A percentile compares a stretch with the other conserved stretches of the same genome.
Evolutionary conservation across 2,797 vertebrate genomes (phyloP).

Genomic region (Chaetodon trifasciatus): DNA sequence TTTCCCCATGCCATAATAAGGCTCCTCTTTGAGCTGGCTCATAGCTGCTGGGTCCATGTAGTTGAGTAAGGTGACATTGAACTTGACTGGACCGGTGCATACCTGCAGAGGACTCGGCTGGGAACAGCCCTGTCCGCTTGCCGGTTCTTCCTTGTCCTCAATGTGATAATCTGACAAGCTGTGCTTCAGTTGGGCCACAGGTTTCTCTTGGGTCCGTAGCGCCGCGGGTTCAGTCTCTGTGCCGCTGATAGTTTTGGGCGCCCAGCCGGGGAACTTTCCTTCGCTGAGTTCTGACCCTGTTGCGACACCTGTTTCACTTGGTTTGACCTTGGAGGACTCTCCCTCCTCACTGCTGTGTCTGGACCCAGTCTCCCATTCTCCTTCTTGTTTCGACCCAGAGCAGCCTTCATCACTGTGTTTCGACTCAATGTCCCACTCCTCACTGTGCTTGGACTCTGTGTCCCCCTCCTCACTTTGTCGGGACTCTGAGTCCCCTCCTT

Average conservation of each 20-base stretch:
- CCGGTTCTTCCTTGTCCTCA: constrained; percentile 70
- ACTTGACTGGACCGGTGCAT: constrained; percentile 76
- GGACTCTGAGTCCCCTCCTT: constrained; percentile 77
- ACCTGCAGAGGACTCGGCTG: constrained; percentile 71
- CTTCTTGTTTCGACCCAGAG: constrained; percentile 72
- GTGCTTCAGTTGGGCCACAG: constrained; percentile 75
- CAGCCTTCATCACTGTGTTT: constrained; percentile 83
- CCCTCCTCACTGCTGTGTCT: constrained; percentile 78
- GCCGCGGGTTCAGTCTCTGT: constrained; percentile 47
- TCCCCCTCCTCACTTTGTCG: constrained; percentile 81
- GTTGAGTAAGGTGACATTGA: constrained; percentile 95
- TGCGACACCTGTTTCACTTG: constrained; percentile 28
- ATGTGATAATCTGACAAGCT: constrained; percentile 75
- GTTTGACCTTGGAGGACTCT: constrained; percentile 67
- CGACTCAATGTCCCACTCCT: constrained; percentile 82
- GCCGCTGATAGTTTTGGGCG: constrained; percentile 27
- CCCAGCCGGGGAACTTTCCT: constrained; percentile 63
- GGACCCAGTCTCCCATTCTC: constrained; percentile 76
- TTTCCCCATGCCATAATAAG: constrained; percentile 97
- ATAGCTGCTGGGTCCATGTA: constrained; percentile 96
- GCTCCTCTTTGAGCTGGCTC: constrained; percentile 94
- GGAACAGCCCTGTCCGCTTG: constrained; percentile 72
- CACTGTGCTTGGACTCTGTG: constrained; percentile 83
- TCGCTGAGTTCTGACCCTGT: constrained; percentile 59
- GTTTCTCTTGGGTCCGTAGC: constrained; percentile 59